Percentiles rank a stretch among this genome's conserved stretches.
Evolutionary conservation across 1,140 invertebrate genomes (phyloP).

Genomic region (Cherax destructor): DNA sequence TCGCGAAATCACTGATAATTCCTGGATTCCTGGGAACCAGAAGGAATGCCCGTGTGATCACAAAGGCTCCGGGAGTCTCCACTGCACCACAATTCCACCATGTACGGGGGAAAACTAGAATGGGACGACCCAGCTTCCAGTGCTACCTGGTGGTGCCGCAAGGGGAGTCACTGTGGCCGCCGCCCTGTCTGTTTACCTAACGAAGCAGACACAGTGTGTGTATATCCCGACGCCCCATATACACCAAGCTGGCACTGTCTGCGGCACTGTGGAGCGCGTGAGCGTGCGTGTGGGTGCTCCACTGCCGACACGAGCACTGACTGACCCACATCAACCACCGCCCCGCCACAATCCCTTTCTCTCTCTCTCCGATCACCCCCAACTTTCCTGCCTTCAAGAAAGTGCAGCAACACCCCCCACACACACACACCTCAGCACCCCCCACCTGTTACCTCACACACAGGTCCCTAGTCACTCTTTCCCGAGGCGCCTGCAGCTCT

Average conservation of each 20-base stretch:
- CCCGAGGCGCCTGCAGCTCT: not conserved
- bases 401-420: slow-evolving; percentile 24
- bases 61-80: not conserved
- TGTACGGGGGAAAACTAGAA: not conserved
- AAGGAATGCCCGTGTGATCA: not conserved
- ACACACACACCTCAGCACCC: not conserved
- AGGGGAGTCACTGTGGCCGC: not conserved
- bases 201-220: not conserved
- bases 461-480: not conserved
- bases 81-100: not conserved
- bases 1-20: not conserved
- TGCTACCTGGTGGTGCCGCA: not conserved
- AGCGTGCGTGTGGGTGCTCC: slow-evolving; percentile 46
- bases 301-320: slow-evolving; percentile 55
- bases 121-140: not conserved
- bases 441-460: not conserved
- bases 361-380: slow-evolving; percentile 42
- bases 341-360: slow-evolving; percentile 48
- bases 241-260: slow-evolving; percentile 30
- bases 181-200: not conserved
- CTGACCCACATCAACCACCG: slow-evolving; percentile 47
- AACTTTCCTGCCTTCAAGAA: slow-evolving; percentile 59
- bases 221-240: slow-evolving; percentile 34
- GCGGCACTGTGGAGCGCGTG: slow-evolving; percentile 46
- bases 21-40: not conserved